Conservation (phyloP, 2,888 invertebrate genomes). For the Acleris literana region DNA sequence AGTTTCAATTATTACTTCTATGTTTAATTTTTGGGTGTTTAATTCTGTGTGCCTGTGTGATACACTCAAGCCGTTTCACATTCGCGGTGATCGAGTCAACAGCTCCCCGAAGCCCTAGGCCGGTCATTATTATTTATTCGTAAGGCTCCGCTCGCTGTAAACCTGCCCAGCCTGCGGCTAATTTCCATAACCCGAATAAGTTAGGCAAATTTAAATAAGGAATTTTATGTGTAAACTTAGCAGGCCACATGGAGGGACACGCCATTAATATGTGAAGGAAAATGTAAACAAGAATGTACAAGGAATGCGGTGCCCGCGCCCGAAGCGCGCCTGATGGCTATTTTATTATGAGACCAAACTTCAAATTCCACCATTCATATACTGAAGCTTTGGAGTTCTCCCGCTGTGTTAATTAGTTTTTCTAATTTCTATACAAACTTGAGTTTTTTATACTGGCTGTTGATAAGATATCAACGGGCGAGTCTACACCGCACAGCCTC, state of each 20-base stretch:
- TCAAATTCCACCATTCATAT: constrained; percentile 14
- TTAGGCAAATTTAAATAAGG: constrained; percentile 35
- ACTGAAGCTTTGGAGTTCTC: not conserved
- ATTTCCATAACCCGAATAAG: constrained; percentile 33
- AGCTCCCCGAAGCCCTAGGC: not conserved
- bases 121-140: constrained; percentile 25
- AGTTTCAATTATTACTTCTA: too few relatives aligned
- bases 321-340: not conserved
- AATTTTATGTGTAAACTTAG: constrained; percentile 32
- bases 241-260: constrained; percentile 5
- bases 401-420: not conserved
- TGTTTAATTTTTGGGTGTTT: too few relatives aligned
- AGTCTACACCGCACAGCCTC: too few relatives aligned
- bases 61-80: not conserved
- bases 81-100: not conserved
- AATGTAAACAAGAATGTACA: constrained; percentile 34
- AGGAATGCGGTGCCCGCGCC: constrained; percentile 20
- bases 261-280: constrained; percentile 30
- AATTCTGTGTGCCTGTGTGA: too few relatives aligned
- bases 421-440: too few relatives aligned
- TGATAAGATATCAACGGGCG: too few relatives aligned
- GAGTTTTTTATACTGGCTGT: too few relatives aligned
- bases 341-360: constrained; percentile 9
- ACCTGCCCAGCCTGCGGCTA: constrained; percentile 27
- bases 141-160: constrained; percentile 14